Evolutionary conservation across 2,797 vertebrate species (phyloP).

Genomic region (Cottoperca gobio): DNA sequence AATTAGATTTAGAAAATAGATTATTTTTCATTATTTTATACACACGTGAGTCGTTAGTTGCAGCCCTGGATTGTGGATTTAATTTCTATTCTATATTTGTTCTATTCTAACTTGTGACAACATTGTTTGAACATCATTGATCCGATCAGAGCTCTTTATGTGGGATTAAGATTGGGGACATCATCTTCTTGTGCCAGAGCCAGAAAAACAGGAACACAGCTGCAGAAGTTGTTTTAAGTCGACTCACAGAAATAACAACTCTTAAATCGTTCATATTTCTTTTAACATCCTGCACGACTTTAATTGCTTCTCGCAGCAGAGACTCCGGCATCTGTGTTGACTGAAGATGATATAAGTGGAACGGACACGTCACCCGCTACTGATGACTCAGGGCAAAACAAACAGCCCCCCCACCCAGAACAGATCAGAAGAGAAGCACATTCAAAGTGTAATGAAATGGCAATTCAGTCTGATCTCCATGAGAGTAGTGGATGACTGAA

Average conservation of each 20-base stretch:
- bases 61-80: background rate
- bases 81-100: too few relatives aligned
- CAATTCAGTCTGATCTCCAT: background rate
- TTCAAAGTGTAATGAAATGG: background rate
- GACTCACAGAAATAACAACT: too few relatives aligned
- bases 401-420: background rate
- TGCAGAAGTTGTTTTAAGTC: too few relatives aligned
- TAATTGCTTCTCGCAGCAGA: background rate
- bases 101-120: too few relatives aligned
- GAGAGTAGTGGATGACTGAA: background rate
- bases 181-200: too few relatives aligned
- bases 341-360: background rate
- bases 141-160: background rate
- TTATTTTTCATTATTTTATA: background rate
- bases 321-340: background rate
- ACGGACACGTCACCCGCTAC: background rate
- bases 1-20: background rate
- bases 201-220: background rate
- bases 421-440: background rate
- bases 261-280: background rate
- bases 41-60: background rate
- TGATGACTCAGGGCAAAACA: background rate
- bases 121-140: background rate
- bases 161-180: too few relatives aligned
- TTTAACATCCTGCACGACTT: background rate